Conservation (phyloP, 2,797 vertebrate genomes). For the Cossypha heuglini region DNA sequence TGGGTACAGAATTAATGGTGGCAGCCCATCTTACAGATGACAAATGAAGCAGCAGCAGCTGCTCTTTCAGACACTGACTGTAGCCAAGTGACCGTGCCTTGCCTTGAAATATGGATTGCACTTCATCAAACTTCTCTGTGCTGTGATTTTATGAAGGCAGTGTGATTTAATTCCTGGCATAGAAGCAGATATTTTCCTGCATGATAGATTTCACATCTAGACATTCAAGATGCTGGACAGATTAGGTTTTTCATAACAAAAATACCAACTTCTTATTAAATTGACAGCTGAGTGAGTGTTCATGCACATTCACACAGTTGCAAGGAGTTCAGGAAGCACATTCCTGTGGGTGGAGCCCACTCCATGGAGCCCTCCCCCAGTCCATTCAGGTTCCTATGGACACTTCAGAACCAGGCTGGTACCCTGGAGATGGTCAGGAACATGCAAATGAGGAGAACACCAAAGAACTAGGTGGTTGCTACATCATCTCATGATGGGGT, state of each 20-base stretch:
- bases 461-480: neutral
- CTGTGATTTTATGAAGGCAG: neutral
- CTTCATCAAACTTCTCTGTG: neutral
- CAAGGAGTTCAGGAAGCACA: neutral
- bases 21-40: neutral
- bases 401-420: neutral
- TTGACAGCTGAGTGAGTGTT: neutral
- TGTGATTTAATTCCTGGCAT: neutral
- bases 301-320: too few species aligned
- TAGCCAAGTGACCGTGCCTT: neutral
- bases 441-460: neutral
- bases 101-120: neutral
- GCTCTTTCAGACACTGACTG: neutral
- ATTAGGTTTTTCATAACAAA: neutral
- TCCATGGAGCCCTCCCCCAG: neutral
- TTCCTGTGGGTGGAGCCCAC: neutral
- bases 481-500: fast-evolving
- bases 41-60: neutral
- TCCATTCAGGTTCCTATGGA: fast-evolving
- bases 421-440: neutral
- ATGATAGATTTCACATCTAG: neutral
- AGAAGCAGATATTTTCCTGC: neutral
- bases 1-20: neutral
- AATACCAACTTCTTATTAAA: neutral
- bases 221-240: neutral